A percentile compares a stretch with the other conserved stretches of the same genome.
These are phyloP conservation scores for Eumacrocentrus americanus DNA, from an alignment of 2,888 invertebrate species.

Conservation along the genomic window DNA sequence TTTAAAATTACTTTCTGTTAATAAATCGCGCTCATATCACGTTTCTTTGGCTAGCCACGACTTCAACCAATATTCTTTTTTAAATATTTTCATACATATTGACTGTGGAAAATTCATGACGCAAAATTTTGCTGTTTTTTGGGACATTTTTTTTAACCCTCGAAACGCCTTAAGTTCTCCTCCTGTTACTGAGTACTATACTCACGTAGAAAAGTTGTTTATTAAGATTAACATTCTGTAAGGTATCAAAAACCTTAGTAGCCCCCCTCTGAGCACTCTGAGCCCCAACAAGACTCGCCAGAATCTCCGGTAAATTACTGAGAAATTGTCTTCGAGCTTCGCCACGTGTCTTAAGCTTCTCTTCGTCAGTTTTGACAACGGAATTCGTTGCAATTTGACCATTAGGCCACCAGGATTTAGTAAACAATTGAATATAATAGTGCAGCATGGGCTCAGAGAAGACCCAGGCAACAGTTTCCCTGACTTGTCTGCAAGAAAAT, in stretches of 20 bases:
- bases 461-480: slow-evolving; percentile 85
- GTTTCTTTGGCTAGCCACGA: too few relatives aligned
- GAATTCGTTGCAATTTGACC: slow-evolving; percentile 72
- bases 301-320: slow-evolving; percentile 77
- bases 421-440: slow-evolving; percentile 81
- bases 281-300: slow-evolving; percentile 84
- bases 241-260: slow-evolving; percentile 82
- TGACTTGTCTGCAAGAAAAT: slow-evolving; percentile 83
- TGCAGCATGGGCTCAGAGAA: slow-evolving; percentile 91
- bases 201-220: slow-evolving; percentile 91
- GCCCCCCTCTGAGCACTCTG: slow-evolving; percentile 84
- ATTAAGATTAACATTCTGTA: slow-evolving; percentile 85
- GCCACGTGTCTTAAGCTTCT: slow-evolving; percentile 72
- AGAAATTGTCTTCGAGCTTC: slow-evolving; percentile 74
- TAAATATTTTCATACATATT: too few relatives aligned
- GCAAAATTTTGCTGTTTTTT: too few relatives aligned
- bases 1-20: too few relatives aligned
- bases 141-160: too few relatives aligned
- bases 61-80: too few relatives aligned
- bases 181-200: too few relatives aligned
- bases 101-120: too few relatives aligned
- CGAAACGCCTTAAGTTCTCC: too few relatives aligned
- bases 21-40: too few relatives aligned
- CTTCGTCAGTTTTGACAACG: slow-evolving; percentile 66
- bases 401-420: slow-evolving; percentile 90